Evolutionary conservation across 2,113 vertebrate genomes (phyloP), one percentile per base, ranked within the genome.

Genomic region (Mesembrinibis cayennensis): DNA sequence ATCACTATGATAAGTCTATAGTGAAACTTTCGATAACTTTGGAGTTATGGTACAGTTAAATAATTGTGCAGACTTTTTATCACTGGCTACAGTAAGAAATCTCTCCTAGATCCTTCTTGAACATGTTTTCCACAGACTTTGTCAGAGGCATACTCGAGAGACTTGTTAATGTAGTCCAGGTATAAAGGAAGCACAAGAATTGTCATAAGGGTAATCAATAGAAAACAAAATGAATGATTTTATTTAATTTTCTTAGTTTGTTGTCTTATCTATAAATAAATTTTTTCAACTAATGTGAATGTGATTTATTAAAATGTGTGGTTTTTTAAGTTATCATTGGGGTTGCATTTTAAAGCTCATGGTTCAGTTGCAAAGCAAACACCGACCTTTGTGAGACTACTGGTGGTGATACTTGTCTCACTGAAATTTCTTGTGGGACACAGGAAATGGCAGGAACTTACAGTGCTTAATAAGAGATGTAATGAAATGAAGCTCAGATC

Each of bases 401-500:
- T 63, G 34, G 15, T 32, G 38, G 11, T 82, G 50, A 34, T 87
- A 50, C 74, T 87, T 77, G 22, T 85, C 58, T 82, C n/a, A 9
- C 30, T 85, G 36, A 20, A 5, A 44, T 56, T 93, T 79, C 40
- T 69, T 20, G 9, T 82, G 66, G 44, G 44, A 82, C 65, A 49
- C 2, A 79, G 27, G 38, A 74, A 66, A 85, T 55, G 56, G 36
- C 40, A 93, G 42, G 40, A 91, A 80, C 56, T 93, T 87, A 29
- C 29, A 76, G 36, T 50, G 29, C 47, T 85, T 87, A 87, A 52
- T 84, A 91, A 79, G 36, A 76, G 27, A 67, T 32, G 29, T n/a
- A 95, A 87, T 94, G 32, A 84, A 84, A 93, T 87, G 81, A 91
- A 94, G 73, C 27, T 59, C 47, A 67, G 11, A 72, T 71, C 49